Evolutionary conservation across 64 coral and sea anemone genomes (phyloP).

Genomic region (Platygyra sinensis): DNA sequence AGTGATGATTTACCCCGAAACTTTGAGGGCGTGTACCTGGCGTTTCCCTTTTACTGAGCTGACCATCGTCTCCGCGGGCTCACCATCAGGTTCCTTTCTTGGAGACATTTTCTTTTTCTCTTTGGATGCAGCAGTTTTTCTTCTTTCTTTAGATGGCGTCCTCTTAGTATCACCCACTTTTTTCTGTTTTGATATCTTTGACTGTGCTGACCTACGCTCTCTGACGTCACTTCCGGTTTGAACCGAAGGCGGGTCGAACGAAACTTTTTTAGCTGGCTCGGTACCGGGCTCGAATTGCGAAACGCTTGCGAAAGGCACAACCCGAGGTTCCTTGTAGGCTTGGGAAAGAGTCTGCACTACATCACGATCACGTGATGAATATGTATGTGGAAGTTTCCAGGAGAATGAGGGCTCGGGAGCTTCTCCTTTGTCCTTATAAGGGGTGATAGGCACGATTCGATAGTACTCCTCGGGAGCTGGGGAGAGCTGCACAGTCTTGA

Average conservation of each 20-base stretch:
- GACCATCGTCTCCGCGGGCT: slow-evolving; percentile 19
- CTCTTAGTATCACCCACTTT: background rate
- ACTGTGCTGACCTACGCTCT: background rate
- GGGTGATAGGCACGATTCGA: slow-evolving; percentile 76
- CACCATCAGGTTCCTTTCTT: slow-evolving; percentile 20
- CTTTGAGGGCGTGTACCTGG: background rate
- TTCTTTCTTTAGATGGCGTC: background rate
- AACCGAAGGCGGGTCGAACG: background rate
- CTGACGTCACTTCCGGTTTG: background rate
- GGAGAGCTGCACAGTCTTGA: slow-evolving; percentile 64
- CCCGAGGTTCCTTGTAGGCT: slow-evolving; percentile 71
- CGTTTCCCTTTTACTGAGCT: background rate
- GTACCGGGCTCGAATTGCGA: background rate
- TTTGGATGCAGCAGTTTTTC: background rate
- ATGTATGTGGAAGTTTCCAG: slow-evolving; percentile 81
- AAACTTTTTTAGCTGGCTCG: background rate
- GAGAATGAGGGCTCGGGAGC: slow-evolving; percentile 53
- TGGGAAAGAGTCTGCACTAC: slow-evolving; percentile 82
- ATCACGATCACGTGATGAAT: slow-evolving; percentile 70
- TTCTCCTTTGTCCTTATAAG: slow-evolving; percentile 40
- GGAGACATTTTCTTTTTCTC: slow-evolving; percentile 24
- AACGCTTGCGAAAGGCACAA: slow-evolving; percentile 29
- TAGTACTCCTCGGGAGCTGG: slow-evolving; percentile 95
- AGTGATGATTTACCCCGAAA: background rate
- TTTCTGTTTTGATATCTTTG: background rate